Evolutionary conservation across 2,797 vertebrate genomes (phyloP), one percentile per base, ranked within the genome.

Genomic region (Hydrocynus forskahlii): DNA sequence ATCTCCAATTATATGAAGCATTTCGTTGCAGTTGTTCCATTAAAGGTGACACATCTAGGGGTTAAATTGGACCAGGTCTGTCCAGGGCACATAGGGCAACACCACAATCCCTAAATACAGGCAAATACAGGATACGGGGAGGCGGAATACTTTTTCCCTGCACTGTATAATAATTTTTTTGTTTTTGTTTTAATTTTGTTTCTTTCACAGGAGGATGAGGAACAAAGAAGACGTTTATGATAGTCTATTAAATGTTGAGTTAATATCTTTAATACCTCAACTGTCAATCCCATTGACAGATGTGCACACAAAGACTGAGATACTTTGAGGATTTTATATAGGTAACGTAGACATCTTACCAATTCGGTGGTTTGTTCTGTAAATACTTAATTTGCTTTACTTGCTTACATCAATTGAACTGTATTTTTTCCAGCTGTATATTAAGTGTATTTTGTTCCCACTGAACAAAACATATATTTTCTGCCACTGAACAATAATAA

Each of bases 171-270:
- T 57, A 5, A n/a, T 16, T 5, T 54, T 14, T 0, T 54, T 62
- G 7, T 9, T 62, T 62, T 62, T 13, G 1, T 62, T 48, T 29
- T 29, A 3, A n/a, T 0, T 63, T 75, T 67, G 8, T 73, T 77
- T 69, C 38, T 38, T 17, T 79, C 52, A 66, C 68, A 83, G 81
- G 76, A 35, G 76, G 71, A 63, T 83, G 71, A 83, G 25, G 25
- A 54, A 17, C 71, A 63, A 4, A 19, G 10, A 10, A 29, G 52
- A 82, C 57, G 2, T 3, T 50, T 43, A 40, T 17, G 7, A 67
- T n/a, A 21, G 16, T n/a, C 12, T n/a, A 9, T 73, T 63, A 35
- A 17, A 35, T 25, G 14, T 7, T 63, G 60, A 13, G 64, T 48
- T 63, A 43, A 40, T 67, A n/a, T 29, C 21, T 64, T 16, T 29